phyloP scores from a whole-genome alignment of 2,888 invertebrate genomes.

The Ephialtes manifestator region DNA sequence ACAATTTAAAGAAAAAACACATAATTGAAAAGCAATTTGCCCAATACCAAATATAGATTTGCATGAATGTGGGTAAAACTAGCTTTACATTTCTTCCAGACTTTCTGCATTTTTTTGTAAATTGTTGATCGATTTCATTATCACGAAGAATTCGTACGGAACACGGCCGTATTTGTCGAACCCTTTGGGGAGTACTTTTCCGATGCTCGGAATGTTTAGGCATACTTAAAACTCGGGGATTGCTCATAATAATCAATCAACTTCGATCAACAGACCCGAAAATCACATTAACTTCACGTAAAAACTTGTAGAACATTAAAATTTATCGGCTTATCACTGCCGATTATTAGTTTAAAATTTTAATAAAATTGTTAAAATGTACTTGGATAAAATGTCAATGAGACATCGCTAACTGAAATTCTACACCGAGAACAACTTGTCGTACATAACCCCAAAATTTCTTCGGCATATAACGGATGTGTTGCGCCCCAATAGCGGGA shows the following conservation, averaged over 20 bases:
- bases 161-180: slow-evolving; percentile 77
- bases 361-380: background rate
- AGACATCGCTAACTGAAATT: slow-evolving; percentile 27
- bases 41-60: background rate
- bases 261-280: background rate
- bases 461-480: slow-evolving; percentile 25
- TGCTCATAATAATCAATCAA: slow-evolving; percentile 45
- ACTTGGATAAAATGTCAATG: slow-evolving; percentile 25
- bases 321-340: background rate
- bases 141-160: slow-evolving; percentile 81
- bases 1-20: slow-evolving; percentile 45
- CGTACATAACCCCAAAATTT: slow-evolving; percentile 60
- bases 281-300: background rate
- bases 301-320: background rate
- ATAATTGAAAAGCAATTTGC: background rate
- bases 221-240: slow-evolving; percentile 40
- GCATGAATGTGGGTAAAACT: slow-evolving; percentile 28
- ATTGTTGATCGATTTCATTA: slow-evolving; percentile 80
- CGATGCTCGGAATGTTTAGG: slow-evolving; percentile 56
- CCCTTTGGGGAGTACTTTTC: slow-evolving; percentile 58
- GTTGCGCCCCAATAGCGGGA: slow-evolving; percentile 47
- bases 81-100: slow-evolving; percentile 73
- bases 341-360: background rate
- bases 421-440: slow-evolving; percentile 31
- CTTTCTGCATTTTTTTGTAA: slow-evolving; percentile 79